These are phyloP conservation scores for Chanos chanos DNA, from an alignment of 2,797 vertebrate genomes.

Conservation along the genomic window DNA sequence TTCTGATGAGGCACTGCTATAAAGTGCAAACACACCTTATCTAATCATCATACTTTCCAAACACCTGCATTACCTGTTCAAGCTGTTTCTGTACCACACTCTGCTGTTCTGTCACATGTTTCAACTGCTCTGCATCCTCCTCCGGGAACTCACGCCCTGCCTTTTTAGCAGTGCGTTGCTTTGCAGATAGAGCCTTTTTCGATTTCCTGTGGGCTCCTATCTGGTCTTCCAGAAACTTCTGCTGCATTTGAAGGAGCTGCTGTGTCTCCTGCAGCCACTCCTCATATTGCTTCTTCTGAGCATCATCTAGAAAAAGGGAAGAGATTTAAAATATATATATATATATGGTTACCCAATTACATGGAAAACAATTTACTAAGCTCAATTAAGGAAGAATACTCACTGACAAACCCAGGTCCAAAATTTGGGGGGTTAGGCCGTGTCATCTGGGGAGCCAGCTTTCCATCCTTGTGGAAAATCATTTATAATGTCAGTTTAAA, in stretches of 20 bases:
- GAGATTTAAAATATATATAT: not conserved
- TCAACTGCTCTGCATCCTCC: slow-evolving; percentile 89
- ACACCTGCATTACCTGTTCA: slow-evolving; percentile 80
- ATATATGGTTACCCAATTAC: not conserved
- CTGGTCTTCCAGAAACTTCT: slow-evolving; percentile 94
- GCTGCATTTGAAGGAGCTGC: slow-evolving; percentile 94
- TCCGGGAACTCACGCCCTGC: slow-evolving; percentile 85
- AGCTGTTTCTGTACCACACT: slow-evolving; percentile 91
- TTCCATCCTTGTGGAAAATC: slow-evolving; percentile 77
- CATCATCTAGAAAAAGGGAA: slow-evolving; percentile 70
- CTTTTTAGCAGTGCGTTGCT: slow-evolving; percentile 93
- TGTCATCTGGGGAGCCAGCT: slow-evolving; percentile 78
- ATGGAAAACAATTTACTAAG: not conserved
- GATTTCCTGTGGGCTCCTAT: slow-evolving; percentile 90
- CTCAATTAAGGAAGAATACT: slow-evolving; percentile 61
- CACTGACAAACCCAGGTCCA: slow-evolving; percentile 88
- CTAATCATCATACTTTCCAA: no score
- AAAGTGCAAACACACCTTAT: no score
- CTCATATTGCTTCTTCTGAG: slow-evolving; percentile 88
- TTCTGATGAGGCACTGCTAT: no score
- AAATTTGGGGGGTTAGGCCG: slow-evolving; percentile 89
- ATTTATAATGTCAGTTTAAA: not conserved
- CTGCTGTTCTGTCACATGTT: slow-evolving; percentile 89
- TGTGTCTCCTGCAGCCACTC: slow-evolving; percentile 97
- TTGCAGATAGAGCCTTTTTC: slow-evolving; percentile 95